These are phyloP conservation scores for Diachasma alloeum DNA, from an alignment of 1,140 invertebrate species.

Conservation along the genomic window DNA sequence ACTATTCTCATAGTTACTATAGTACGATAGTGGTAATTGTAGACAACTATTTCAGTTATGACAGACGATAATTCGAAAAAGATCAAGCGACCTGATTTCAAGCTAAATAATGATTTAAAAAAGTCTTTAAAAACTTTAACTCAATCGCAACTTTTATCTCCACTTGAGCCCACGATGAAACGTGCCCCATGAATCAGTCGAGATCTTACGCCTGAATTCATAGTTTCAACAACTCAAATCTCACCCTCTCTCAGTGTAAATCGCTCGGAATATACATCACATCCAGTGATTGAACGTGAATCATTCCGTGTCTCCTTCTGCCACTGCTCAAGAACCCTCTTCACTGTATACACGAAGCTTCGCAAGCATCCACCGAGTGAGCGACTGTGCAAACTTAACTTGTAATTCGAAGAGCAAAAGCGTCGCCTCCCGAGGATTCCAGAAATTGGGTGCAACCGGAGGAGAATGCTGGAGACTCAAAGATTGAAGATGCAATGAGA, in stretches of 20 bases:
- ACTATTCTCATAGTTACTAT: too few relatives aligned
- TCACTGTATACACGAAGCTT: neutral
- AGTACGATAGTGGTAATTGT: too few relatives aligned
- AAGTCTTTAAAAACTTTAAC: too few relatives aligned
- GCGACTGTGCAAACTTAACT: neutral
- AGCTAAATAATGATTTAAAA: too few relatives aligned
- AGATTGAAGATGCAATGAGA: neutral
- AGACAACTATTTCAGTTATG: too few relatives aligned
- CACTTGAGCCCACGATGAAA: too few relatives aligned
- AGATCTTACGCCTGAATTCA: neutral
- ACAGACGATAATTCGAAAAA: too few relatives aligned
- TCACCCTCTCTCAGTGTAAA: neutral
- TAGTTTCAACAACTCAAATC: neutral
- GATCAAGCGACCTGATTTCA: too few relatives aligned
- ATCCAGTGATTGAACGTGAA: neutral
- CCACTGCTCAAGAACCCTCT: neutral
- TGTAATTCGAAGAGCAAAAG: slow-evolving; percentile 2
- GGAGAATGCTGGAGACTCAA: neutral
- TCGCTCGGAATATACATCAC: neutral
- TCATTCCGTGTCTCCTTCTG: neutral
- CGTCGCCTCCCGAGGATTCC: neutral
- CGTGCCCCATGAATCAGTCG: too few relatives aligned
- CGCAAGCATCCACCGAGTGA: neutral
- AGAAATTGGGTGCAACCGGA: neutral
- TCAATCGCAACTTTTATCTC: too few relatives aligned